Conservation (phyloP, 2,888 invertebrate species). For the Brenthis ino region DNA sequence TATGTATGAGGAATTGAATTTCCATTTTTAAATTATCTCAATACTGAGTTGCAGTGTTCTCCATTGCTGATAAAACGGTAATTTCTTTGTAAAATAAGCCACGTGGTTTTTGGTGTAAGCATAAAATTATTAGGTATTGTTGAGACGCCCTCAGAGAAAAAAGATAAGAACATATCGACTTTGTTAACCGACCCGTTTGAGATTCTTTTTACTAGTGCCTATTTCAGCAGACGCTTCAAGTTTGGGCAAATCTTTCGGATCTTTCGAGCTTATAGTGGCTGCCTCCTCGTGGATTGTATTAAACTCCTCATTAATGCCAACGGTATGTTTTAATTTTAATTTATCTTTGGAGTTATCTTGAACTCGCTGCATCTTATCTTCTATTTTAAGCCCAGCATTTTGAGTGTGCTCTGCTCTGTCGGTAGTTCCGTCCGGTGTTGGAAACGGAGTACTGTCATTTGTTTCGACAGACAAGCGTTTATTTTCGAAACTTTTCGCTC, state of each 20-base stretch:
- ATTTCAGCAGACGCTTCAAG: slow-evolving; percentile 21
- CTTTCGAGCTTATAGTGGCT: slow-evolving; percentile 33
- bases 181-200: slow-evolving; percentile 66
- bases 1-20: no score
- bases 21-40: no score
- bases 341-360: slow-evolving; percentile 40
- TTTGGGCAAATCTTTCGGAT: slow-evolving; percentile 41
- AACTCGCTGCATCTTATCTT: slow-evolving; percentile 43
- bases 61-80: no score
- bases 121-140: not conserved
- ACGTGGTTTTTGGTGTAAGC: no score
- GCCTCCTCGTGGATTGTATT: slow-evolving; percentile 53
- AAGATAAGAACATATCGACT: not conserved
- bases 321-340: slow-evolving; percentile 50
- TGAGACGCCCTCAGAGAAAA: not conserved
- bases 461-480: slow-evolving; percentile 55
- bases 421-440: slow-evolving; percentile 58
- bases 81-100: no score
- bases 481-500: slow-evolving; percentile 67
- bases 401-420: slow-evolving; percentile 48
- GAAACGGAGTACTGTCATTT: slow-evolving; percentile 59
- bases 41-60: no score
- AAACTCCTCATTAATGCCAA: slow-evolving; percentile 59
- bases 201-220: slow-evolving; percentile 54
- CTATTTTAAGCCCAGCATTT: slow-evolving; percentile 45